phyloP scores from a whole-genome alignment of 2,113 vertebrate species.

The Columba livia region DNA sequence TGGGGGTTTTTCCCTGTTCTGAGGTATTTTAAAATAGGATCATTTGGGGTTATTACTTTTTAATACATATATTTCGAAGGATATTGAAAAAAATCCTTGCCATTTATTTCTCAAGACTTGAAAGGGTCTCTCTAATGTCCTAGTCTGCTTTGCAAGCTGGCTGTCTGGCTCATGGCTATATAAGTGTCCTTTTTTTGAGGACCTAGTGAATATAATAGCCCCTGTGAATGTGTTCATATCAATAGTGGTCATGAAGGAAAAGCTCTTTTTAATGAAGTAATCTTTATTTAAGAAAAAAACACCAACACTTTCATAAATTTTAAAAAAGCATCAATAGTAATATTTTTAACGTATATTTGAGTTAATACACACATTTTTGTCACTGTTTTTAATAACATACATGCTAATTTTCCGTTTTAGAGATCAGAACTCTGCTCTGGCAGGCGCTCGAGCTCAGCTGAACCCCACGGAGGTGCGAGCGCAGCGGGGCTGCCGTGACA shows the following conservation, averaged over 20 bases:
- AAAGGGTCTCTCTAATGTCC: not conserved
- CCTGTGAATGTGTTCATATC: not conserved
- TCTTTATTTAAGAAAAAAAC: not conserved
- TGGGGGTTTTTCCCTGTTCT: not conserved
- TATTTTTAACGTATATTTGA: not conserved
- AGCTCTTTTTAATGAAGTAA: not conserved
- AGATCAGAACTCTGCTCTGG: not conserved
- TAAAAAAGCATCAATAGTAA: not conserved
- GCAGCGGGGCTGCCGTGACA: fast-evolving
- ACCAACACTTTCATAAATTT: not conserved
- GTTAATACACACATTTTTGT: not conserved
- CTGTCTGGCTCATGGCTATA: not conserved
- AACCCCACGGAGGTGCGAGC: fast-evolving
- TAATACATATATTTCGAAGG: not conserved
- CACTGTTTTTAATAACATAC: not conserved
- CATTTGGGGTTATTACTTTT: not conserved
- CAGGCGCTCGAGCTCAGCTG: fast-evolving
- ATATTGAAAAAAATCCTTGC: not conserved
- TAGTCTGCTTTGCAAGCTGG: not conserved
- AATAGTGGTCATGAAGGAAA: not conserved
- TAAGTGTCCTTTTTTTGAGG: not conserved
- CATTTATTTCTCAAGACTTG: not conserved
- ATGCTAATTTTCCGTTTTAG: not conserved
- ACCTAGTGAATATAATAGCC: not conserved
- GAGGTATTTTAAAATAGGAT: not conserved